Base-by-base conservation (phyloP, 2,797 vertebrate species). In the Poecilia velifera region DNA sequence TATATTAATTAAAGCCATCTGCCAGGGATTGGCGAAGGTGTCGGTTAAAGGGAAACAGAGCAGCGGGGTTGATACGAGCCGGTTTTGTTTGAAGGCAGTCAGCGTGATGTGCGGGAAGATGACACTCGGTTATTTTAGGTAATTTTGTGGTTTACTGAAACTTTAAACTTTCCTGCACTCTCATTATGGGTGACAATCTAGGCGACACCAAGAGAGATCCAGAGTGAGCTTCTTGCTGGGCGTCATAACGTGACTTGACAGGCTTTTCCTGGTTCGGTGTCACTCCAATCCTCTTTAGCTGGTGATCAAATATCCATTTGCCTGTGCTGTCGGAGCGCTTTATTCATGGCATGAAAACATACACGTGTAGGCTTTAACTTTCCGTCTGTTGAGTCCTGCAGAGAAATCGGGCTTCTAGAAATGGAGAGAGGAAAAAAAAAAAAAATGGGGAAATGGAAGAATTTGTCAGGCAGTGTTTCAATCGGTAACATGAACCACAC, bases 1-100 rank as follows among this genome's bases (percentile, higher is more conserved):
- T 94, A 87, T 91, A 94, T 94, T 96, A 95, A 96, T 96, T 93
- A 93, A 90, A 94, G 87, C 95, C 94, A 96, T 96, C 95, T 96
- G 96, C 91, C 88, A 84, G 88, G 73, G 82, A 87, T 74, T 81
- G 90, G 87, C 87, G 82, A 86, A 86, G 72, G 55, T 82, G 76
- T 81, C 78, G 84, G 25, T 82, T 74, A 68, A 74, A 64, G 79
- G 81, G 73, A 84, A 79, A 70, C 53, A 18, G 79, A 80, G 84
- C 41, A 28, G 59, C 76, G 55, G 76, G 78, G 71, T 71, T 71
- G 81, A 66, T 31, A 84, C 74, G 64, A 84, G 81, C 73, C 86
- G 81, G 82, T 80, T 79, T 64, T 66, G 68, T 91, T 87, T 70
- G 51, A 88, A 88, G 80, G 68, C 77, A 78, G 86, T 86, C 5